Evolutionary conservation across 2,113 vertebrate genomes (phyloP).

Genomic region (Varanus komodoensis): DNA sequence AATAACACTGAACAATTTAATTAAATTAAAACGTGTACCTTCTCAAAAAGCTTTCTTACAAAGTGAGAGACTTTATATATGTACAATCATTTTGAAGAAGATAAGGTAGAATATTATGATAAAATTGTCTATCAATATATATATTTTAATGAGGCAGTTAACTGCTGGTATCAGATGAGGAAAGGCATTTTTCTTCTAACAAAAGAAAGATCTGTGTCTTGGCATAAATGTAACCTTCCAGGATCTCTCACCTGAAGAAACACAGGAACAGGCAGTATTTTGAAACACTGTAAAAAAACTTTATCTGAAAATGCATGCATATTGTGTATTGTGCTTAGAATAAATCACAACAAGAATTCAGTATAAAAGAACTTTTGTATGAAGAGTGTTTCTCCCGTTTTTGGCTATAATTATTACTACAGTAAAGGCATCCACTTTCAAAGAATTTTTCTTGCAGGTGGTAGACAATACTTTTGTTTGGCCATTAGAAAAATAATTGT

Average conservation of each 20-base stretch:
- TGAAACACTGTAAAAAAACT: not conserved
- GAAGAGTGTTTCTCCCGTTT: not conserved
- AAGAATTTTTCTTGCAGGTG: rapidly evolving
- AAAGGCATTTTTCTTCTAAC: conserved; percentile 18
- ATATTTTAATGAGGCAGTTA: conserved; percentile 42
- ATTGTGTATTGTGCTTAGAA: rapidly evolving
- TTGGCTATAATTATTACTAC: not conserved
- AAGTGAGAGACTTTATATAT: not conserved
- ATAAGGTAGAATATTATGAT: not conserved
- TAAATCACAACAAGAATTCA: too few species aligned
- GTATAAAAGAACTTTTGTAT: too few species aligned
- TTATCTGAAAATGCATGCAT: not conserved
- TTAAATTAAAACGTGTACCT: not conserved
- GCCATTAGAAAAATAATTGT: not conserved
- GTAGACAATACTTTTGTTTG: not conserved
- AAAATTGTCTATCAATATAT: not conserved
- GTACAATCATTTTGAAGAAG: conserved; percentile 41
- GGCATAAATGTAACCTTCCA: not conserved
- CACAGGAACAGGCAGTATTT: not conserved
- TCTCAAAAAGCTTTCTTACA: conserved; percentile 46
- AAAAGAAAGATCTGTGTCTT: conserved; percentile 12
- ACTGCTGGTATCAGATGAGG: not conserved
- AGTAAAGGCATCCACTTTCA: not conserved
- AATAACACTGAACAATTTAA: not conserved
- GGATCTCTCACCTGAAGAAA: not conserved